Evolutionary conservation across 2,113 vertebrate genomes (phyloP).

Genomic region (Lichenostomus cassidix): DNA sequence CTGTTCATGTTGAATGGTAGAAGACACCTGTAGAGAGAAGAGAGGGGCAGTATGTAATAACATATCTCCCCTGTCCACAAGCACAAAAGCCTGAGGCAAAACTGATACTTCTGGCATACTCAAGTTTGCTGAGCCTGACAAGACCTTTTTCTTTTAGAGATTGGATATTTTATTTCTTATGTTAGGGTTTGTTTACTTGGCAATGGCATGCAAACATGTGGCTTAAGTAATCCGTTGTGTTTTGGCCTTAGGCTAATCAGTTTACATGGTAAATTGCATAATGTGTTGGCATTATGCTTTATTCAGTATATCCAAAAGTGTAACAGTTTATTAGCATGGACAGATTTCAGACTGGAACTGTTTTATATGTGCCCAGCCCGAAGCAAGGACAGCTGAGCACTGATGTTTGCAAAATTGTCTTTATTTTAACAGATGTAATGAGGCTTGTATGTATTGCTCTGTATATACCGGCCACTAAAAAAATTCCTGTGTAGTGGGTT

Average conservation of each 20-base stretch:
- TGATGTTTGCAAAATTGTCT: neutral
- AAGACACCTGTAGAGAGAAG: neutral
- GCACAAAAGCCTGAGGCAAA: neutral
- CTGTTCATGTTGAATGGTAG: neutral
- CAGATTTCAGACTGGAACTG: neutral
- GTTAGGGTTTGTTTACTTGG: neutral
- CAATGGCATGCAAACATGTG: neutral
- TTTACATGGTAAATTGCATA: neutral
- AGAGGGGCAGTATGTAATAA: neutral
- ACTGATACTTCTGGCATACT: neutral
- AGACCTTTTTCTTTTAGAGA: neutral
- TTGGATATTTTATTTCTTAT: neutral
- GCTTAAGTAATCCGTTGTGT: neutral
- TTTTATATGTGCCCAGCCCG: neutral
- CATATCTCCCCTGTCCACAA: neutral
- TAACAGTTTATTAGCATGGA: neutral
- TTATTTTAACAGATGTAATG: neutral
- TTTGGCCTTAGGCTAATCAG: neutral
- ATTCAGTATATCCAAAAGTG: neutral
- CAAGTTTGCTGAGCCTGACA: neutral
- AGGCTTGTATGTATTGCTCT: neutral
- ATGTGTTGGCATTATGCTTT: neutral
- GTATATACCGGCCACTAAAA: neutral
- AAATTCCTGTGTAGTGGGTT: neutral
- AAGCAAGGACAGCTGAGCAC: neutral